Conservation (phyloP, 2,888 invertebrate species). For the Xestia ashworthii region DNA sequence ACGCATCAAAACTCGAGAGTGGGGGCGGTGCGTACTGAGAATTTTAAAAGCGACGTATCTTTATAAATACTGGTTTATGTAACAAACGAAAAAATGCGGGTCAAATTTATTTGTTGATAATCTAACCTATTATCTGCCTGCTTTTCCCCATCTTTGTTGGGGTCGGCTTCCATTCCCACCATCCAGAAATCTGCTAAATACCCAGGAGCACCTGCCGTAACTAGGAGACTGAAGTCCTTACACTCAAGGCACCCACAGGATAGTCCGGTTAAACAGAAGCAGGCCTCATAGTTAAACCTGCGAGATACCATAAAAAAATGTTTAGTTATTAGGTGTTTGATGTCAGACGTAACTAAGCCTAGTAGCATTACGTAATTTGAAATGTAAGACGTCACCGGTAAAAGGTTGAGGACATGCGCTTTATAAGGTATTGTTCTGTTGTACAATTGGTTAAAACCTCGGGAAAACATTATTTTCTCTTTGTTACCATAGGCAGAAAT, state of each 20-base stretch:
- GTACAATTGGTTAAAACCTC: not conserved
- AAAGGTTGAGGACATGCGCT: not conserved
- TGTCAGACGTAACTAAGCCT: not conserved
- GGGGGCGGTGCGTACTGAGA: no score
- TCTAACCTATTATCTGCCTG: not conserved
- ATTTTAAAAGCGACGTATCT: no score
- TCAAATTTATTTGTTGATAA: not conserved
- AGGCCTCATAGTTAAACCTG: no score
- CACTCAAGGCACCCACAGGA: no score
- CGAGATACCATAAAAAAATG: no score
- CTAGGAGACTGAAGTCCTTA: no score
- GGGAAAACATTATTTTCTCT: not conserved
- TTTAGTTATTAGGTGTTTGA: not conserved
- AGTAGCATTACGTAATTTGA: not conserved
- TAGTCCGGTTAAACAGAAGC: no score
- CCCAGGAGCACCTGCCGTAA: not conserved
- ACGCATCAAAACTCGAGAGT: no score
- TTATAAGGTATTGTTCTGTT: not conserved
- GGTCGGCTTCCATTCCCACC: not conserved
- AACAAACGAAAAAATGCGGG: no score
- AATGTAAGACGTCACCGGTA: not conserved
- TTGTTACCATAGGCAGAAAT: not conserved
- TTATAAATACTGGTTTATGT: no score
- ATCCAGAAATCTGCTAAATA: not conserved
- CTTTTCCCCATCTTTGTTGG: not conserved